Evolutionary conservation across 2,797 vertebrate genomes (phyloP).

Genomic region (Notolabrus celidotus): DNA sequence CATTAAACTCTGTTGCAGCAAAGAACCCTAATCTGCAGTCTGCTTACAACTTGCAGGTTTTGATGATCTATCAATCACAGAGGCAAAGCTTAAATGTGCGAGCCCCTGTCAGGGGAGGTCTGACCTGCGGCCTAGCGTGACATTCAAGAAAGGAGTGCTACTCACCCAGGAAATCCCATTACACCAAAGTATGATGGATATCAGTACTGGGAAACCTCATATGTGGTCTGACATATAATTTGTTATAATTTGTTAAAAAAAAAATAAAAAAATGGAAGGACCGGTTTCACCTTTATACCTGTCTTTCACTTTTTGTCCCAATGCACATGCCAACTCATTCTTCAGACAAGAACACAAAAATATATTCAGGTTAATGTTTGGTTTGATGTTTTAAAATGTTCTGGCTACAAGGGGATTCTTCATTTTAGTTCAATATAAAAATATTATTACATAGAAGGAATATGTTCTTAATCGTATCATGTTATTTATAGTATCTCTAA

Average conservation of each 20-base stretch:
- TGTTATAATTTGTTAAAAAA: slow-evolving; percentile 82
- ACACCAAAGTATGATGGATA: slow-evolving; percentile 87
- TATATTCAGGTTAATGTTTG: not conserved
- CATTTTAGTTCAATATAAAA: not conserved
- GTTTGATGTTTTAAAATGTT: slow-evolving; percentile 2
- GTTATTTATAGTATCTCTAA: too few species aligned
- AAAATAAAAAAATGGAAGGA: slow-evolving; percentile 33
- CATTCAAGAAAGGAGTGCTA: slow-evolving; percentile 84
- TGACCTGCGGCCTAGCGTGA: slow-evolving; percentile 84
- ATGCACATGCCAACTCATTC: slow-evolving; percentile 22
- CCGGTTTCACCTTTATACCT: slow-evolving; percentile 70
- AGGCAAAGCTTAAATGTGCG: slow-evolving; percentile 71
- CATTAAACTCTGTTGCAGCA: slow-evolving; percentile 47
- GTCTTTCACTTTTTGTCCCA: slow-evolving; percentile 59
- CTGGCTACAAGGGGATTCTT: not conserved
- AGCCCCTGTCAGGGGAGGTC: slow-evolving; percentile 79
- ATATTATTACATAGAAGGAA: not conserved
- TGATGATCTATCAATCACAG: slow-evolving; percentile 85
- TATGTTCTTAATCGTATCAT: not conserved
- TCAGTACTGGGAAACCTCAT: slow-evolving; percentile 75
- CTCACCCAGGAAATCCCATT: slow-evolving; percentile 87
- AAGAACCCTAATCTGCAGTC: slow-evolving; percentile 53
- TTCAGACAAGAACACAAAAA: slow-evolving; percentile 6
- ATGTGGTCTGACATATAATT: slow-evolving; percentile 85
- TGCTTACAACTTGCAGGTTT: slow-evolving; percentile 70